These are phyloP conservation scores for Sciaenops ocellatus DNA, from an alignment of 2,797 vertebrate species.

Conservation along the genomic window DNA sequence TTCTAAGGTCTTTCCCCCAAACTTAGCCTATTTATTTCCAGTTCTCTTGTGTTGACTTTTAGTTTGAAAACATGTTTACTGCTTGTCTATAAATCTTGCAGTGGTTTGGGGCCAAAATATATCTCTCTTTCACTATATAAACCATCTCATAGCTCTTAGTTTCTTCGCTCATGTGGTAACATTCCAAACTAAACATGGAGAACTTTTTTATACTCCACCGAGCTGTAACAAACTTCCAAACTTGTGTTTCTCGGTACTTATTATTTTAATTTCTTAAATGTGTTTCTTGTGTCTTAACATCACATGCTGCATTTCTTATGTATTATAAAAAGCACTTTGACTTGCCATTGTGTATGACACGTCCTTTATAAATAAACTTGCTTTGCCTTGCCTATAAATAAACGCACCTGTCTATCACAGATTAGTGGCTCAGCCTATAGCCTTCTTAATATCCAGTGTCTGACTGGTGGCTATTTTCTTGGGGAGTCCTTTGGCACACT, in stretches of 20 bases:
- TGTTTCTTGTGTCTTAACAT: background rate
- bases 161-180: background rate
- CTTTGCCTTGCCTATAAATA: conserved; percentile 54
- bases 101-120: background rate
- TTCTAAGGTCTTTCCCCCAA: too few species aligned
- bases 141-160: too few species aligned
- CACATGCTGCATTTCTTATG: background rate
- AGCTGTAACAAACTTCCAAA: background rate
- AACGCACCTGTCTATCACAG: conserved; percentile 48
- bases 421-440: conserved; percentile 51
- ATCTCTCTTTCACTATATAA: background rate
- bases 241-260: background rate
- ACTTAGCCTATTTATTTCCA: too few species aligned
- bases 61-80: background rate
- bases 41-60: background rate
- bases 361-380: conserved; percentile 56
- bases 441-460: conserved; percentile 34
- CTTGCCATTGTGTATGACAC: conserved; percentile 25
- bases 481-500: conserved; percentile 3
- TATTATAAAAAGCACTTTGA: background rate
- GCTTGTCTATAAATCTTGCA: background rate
- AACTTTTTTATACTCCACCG: background rate
- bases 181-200: background rate
- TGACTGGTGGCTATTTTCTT: conserved; percentile 33
- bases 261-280: background rate